phyloP scores from a whole-genome alignment of 2,113 vertebrate species.

The Myrmecophaga tridactyla region DNA sequence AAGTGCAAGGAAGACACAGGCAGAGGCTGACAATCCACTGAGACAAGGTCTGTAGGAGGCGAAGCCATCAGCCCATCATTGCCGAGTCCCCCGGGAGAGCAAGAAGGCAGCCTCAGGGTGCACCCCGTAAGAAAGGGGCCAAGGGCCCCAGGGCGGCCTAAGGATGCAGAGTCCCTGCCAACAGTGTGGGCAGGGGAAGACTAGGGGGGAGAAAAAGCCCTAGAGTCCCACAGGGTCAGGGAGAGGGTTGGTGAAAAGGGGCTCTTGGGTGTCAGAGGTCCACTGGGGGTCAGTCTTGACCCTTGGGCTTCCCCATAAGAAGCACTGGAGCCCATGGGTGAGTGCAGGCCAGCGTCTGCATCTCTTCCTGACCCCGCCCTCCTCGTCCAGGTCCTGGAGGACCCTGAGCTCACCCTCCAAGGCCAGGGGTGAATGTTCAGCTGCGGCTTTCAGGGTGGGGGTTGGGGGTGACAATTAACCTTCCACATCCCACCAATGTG shows the following conservation, averaged over 20 bases:
- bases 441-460: rapidly evolving
- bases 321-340: rapidly evolving
- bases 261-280: rapidly evolving
- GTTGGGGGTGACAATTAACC: rapidly evolving
- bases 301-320: rapidly evolving
- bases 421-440: rapidly evolving
- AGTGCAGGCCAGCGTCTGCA: rapidly evolving
- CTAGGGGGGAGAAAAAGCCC: background rate
- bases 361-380: background rate
- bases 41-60: rapidly evolving
- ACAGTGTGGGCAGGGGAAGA: background rate
- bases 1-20: background rate
- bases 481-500: rapidly evolving
- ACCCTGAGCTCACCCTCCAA: background rate
- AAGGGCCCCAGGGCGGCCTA: background rate
- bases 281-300: rapidly evolving
- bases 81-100: rapidly evolving
- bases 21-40: background rate
- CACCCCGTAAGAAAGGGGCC: rapidly evolving
- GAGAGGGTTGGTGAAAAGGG: rapidly evolving
- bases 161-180: rapidly evolving
- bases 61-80: rapidly evolving
- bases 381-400: background rate
- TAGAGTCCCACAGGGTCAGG: too few species aligned
- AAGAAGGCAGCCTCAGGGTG: background rate